phyloP scores from a whole-genome alignment of 2,888 invertebrate species.

The Macrosiphum euphorbiae region DNA sequence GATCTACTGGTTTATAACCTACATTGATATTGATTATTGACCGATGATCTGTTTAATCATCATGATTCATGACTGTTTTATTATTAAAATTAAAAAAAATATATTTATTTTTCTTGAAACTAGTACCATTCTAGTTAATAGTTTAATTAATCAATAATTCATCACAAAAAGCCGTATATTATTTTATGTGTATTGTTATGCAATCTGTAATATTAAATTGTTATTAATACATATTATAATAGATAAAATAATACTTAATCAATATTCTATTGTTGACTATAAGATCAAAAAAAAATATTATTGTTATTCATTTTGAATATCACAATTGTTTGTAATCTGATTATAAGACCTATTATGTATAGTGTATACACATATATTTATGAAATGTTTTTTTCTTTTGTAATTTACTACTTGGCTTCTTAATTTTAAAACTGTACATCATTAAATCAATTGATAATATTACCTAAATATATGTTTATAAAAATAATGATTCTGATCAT shows the following conservation, averaged over 20 bases:
- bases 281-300: conserved; percentile 6
- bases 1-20: not conserved
- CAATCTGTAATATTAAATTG: not conserved
- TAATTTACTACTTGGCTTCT: not conserved
- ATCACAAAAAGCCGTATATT: not conserved
- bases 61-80: no score
- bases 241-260: conserved; percentile 16
- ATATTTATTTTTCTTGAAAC: not conserved
- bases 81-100: no score
- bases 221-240: not conserved
- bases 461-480: not conserved
- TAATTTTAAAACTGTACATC: not conserved
- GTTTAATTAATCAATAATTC: not conserved
- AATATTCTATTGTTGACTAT: not conserved
- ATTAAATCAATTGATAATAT: not conserved
- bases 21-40: not conserved
- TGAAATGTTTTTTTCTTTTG: not conserved
- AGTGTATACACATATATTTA: not conserved
- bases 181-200: not conserved
- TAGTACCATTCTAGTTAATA: not conserved
- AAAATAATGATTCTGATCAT: not conserved
- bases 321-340: not conserved
- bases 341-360: conserved; percentile 17
- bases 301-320: conserved; percentile 28
- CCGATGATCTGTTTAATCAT: not conserved